Conservation (phyloP, 2,888 invertebrate species). For the Pristionchus arcanus region DNA sequence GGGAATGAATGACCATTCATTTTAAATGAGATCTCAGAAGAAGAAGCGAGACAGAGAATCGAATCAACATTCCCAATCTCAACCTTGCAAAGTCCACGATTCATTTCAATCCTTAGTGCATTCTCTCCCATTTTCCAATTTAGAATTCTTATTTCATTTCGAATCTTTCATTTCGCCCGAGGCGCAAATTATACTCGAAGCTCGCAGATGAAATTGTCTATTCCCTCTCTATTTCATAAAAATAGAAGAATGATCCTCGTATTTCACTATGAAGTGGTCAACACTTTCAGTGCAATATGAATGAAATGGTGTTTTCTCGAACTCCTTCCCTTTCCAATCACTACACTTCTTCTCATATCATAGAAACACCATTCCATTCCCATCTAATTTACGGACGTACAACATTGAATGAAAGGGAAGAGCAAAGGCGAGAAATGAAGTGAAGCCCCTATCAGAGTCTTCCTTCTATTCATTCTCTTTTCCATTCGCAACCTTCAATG, state of each 20-base stretch:
- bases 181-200: not conserved
- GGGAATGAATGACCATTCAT: not conserved
- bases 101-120: slow-evolving; percentile 20
- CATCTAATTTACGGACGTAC: slow-evolving; percentile 33
- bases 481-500: not conserved
- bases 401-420: slow-evolving; percentile 24
- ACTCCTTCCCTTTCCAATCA: not conserved
- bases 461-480: not conserved
- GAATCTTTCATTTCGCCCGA: slow-evolving; percentile 16
- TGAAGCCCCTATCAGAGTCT: slow-evolving; percentile 32
- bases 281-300: not conserved
- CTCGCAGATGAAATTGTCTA: slow-evolving; percentile 36
- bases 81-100: not conserved
- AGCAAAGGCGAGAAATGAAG: not conserved
- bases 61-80: not conserved
- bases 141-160: slow-evolving; percentile 47
- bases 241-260: not conserved
- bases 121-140: slow-evolving; percentile 23
- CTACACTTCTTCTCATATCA: no score
- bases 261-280: not conserved
- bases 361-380: slow-evolving; percentile 38
- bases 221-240: slow-evolving; percentile 28
- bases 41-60: not conserved
- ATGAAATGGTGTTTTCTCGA: not conserved
- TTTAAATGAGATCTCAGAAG: slow-evolving; percentile 7